Evolutionary conservation across 2,797 vertebrate genomes (phyloP), one percentile per base, ranked within the genome.

Genomic region (Echeneis naucrates): DNA sequence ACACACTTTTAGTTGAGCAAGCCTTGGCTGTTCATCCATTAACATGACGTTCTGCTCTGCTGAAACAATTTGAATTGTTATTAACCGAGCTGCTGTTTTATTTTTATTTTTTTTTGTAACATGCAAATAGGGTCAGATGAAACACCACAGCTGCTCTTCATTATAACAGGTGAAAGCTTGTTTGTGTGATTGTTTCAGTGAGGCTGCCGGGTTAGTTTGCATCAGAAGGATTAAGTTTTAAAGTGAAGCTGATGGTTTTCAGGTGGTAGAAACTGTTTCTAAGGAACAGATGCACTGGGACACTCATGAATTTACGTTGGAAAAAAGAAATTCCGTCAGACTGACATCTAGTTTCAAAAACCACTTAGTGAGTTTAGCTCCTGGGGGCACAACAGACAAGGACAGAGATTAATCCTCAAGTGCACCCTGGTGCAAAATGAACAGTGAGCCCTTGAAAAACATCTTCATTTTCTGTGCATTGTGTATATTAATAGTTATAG

Each of bases 11-110:
- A 54, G 32, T 60, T 82, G 65, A 50, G 51, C 58, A 60, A 64
- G 56, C 52, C 51, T 42, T 45, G 58, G 60, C 74, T 78, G 40
- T 30, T 73, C 45, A 71, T 74, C 69, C 59, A 66, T 70, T 45
- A 72, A 59, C 24, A 23, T 8, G 14, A 62, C 74, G 75, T 53
- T 76, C 69, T 47, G 9, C 72, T 76, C 63, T 40, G 35, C 51
- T 68, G 37, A 72, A 69, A 70, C 35, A 48, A 53, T 77, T 64
- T 45, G 16, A 47, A 44, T 58, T 64, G 63, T 55, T 21, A 54
- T 4, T 23, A 59, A 37, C 5, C 17, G 16, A 21, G 26, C 53
- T 42, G 16, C 23, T 30, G n/a, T n/a, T n/a, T n/a, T n/a, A n/a
- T n/a, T n/a, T n/a, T n/a, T n/a, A n/a, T n/a, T n/a, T 27, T 55